These are phyloP conservation scores for Pteropus rufus DNA, from an alignment of 2,797 vertebrate species.

Conservation along the genomic window DNA sequence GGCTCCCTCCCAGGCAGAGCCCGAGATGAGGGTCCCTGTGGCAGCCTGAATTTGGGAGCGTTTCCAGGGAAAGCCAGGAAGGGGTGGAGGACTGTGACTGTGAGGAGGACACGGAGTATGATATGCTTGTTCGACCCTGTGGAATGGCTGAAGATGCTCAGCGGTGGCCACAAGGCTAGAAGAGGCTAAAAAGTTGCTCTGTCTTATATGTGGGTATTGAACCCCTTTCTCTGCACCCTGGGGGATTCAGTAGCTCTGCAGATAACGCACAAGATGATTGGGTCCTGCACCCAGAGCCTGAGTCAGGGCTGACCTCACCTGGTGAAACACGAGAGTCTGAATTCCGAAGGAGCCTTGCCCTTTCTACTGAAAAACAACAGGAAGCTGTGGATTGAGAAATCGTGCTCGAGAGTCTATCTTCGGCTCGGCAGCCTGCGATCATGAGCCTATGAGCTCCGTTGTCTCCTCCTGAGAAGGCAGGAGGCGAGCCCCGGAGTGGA, in stretches of 20 bases:
- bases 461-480: background rate
- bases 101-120: background rate
- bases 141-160: background rate
- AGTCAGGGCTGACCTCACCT: background rate
- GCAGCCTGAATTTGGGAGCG: background rate
- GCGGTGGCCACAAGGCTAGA: background rate
- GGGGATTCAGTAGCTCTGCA: background rate
- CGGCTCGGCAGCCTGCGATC: background rate
- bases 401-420: too few species aligned
- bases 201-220: background rate
- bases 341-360: background rate
- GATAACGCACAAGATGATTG: background rate
- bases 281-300: background rate
- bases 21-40: fast-evolving
- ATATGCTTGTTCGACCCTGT: background rate
- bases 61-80: background rate
- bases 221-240: background rate
- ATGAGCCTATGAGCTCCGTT: background rate
- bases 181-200: background rate
- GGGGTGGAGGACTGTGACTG: background rate
- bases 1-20: background rate
- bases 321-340: background rate
- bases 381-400: background rate
- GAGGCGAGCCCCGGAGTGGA: fast-evolving
- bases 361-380: background rate